Base-by-base conservation (phyloP, 64 coral and sea anemone species). In the Orbicella faveolata region DNA sequence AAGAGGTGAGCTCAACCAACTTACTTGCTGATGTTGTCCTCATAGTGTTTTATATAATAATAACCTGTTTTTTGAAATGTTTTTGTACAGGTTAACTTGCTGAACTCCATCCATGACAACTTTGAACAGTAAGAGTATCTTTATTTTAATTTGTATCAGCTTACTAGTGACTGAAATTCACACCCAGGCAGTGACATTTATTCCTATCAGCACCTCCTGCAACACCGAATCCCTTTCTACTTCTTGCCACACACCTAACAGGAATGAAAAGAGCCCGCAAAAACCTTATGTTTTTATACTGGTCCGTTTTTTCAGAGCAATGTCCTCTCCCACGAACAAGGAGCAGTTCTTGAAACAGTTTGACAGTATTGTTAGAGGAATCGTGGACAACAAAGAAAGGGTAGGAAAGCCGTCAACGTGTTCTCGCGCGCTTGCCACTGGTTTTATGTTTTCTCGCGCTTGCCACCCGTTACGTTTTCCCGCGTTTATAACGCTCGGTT, bases 31-130 rank as follows among this genome's bases (percentile, higher is more conserved):
- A 23, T 54, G 15, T 35, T 84, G 2, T 66, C 61, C 21, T 68
- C 65, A 68, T 25, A 15, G 7, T 20, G 18, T 20, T 19, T 19
- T 20, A 6, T 19, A 23, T 20, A 48, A 48, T 6, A 4, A 48
- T 48, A 48, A 48, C 44, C 44, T 48, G 44, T 25, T 63, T 23
- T 20, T n/a, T 74, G 9, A 30, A 48, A 26, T 52, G 54, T 9
- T 63, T 30, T 80, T 69, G 12, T 89, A 68, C 79, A 98, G 96
- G 93, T 89, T 51, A 98, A 90, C 69, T 80, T 98, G 34, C 94
- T 98, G 33, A 98, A 98, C 75, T 98, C 96, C 63, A 98, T 98
- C 53, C 93, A 98, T 41, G 96, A 98, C 74, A 98, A 93, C 72
- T 98, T 98, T 75, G 88, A 95, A 79, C 93, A 95, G 93, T 98